These are phyloP conservation scores for Phragmatobia fuliginosa DNA, from an alignment of 2,888 invertebrate species.

Conservation along the genomic window DNA sequence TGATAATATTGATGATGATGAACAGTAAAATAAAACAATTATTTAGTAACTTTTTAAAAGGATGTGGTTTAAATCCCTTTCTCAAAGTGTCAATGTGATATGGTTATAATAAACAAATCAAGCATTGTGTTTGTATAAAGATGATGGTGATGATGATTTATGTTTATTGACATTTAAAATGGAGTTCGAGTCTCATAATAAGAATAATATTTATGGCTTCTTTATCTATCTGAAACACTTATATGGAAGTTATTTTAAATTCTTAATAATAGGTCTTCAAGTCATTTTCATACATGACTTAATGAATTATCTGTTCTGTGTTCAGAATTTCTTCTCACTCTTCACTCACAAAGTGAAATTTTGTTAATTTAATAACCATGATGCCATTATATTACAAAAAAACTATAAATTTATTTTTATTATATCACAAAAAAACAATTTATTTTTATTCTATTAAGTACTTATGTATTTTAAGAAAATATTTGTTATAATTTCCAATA, in stretches of 20 bases:
- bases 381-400: conserved; percentile 75
- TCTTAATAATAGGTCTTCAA: background rate
- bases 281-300: conserved; percentile 35
- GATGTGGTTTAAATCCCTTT: background rate
- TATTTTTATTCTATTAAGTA: too few relatives aligned
- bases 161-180: background rate
- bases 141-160: too few relatives aligned
- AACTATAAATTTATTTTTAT: too few relatives aligned
- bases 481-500: too few relatives aligned
- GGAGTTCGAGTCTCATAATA: background rate
- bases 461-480: too few relatives aligned
- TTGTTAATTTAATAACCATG: conserved; percentile 65
- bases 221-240: background rate
- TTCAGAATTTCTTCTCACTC: conserved; percentile 63
- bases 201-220: background rate
- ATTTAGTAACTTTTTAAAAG: background rate
- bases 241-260: conserved; percentile 3
- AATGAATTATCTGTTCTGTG: conserved; percentile 50
- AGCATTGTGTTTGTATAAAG: background rate
- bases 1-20: background rate
- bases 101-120: background rate
- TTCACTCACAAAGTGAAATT: conserved; percentile 11
- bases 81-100: background rate
- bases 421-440: too few relatives aligned
- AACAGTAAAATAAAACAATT: background rate